Conservation (phyloP, 1,140 invertebrate species). For the Drosophila lacteicornis region DNA sequence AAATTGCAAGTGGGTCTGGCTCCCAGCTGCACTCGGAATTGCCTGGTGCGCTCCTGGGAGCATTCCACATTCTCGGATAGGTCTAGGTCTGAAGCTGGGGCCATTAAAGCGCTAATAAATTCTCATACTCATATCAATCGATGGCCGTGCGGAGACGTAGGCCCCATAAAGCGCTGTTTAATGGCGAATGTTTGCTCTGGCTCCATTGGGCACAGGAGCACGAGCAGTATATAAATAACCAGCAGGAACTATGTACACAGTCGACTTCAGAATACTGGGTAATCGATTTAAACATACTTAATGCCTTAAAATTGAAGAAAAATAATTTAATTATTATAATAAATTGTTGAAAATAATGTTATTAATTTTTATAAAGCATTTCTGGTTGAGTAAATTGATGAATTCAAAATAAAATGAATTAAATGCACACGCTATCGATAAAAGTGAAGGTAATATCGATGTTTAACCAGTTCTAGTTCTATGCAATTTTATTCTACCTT, state of each 20-base stretch:
- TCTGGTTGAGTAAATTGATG: too few relatives aligned
- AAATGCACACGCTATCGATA: background rate
- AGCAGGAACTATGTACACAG: background rate
- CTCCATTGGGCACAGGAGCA: slow-evolving; percentile 10
- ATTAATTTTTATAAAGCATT: background rate
- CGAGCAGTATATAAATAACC: slow-evolving; percentile 30
- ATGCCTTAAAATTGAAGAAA: too few relatives aligned
- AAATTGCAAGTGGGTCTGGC: slow-evolving; percentile 46
- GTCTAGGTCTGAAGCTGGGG: background rate
- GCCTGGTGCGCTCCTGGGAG: slow-evolving; percentile 4
- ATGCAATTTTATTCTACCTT: too few relatives aligned
- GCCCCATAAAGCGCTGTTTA: slow-evolving; percentile 59
- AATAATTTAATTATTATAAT: background rate
- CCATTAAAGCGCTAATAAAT: slow-evolving; percentile 69
- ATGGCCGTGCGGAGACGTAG: slow-evolving; percentile 29
- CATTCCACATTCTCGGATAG: slow-evolving; percentile 10
- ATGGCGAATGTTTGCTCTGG: slow-evolving; percentile 28
- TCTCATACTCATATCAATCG: slow-evolving; percentile 63
- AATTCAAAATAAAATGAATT: too few relatives aligned
- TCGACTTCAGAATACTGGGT: slow-evolving; percentile 3
- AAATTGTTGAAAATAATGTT: background rate
- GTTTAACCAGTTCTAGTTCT: background rate
- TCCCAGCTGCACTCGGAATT: slow-evolving; percentile 42
- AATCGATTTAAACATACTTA: background rate
- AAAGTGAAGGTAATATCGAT: background rate